Percentiles rank a stretch among this genome's conserved stretches.
These are phyloP conservation scores for Caranx melampygus DNA, from an alignment of 2,113 vertebrate species.

Conservation along the genomic window DNA sequence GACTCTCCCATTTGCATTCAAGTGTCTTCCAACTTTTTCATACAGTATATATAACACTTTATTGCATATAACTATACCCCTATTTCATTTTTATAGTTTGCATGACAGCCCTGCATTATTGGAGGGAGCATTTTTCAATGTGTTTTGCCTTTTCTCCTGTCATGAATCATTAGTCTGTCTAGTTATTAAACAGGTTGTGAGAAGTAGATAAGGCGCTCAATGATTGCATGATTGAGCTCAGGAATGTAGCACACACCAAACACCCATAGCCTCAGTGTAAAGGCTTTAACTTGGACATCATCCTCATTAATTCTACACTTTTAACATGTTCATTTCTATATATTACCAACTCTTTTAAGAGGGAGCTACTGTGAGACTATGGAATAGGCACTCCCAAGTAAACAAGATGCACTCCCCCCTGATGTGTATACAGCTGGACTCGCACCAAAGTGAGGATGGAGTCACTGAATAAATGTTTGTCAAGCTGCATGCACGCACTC, in stretches of 20 bases:
- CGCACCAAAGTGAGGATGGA: conserved; percentile 58
- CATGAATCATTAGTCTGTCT: conserved; percentile 13
- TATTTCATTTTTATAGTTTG: neutral
- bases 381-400: conserved; percentile 36
- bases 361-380: neutral
- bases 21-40: neutral
- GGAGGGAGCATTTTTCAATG: neutral
- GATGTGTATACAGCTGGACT: conserved; percentile 79
- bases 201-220: neutral
- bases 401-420: conserved; percentile 58
- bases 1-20: neutral
- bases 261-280: neutral
- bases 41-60: no score
- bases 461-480: conserved; percentile 71
- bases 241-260: conserved; percentile 4
- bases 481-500: conserved; percentile 45
- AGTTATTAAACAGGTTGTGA: neutral
- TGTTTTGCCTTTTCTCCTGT: neutral
- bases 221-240: conserved; percentile 7
- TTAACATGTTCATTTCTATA: neutral
- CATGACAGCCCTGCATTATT: neutral
- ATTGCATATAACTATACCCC: neutral
- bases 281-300: neutral
- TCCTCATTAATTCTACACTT: conserved; percentile 1
- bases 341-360: neutral